Percentiles rank a stretch among this genome's conserved stretches.
phyloP scores from a whole-genome alignment of 2,888 invertebrate species.

The Actias luna region DNA sequence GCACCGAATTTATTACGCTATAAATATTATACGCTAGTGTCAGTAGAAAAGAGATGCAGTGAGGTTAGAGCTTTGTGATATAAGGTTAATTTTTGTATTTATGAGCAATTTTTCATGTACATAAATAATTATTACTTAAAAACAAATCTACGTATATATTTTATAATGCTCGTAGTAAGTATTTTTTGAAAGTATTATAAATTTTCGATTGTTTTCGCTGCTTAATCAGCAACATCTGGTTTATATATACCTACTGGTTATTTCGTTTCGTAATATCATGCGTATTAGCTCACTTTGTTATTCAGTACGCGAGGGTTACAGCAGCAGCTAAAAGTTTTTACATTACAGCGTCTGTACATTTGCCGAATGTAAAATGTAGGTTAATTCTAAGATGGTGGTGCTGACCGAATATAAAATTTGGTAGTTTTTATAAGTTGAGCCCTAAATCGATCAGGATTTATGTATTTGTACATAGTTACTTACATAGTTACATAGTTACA shows the following conservation, averaged over 20 bases:
- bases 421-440: background rate
- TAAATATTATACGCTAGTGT: too few species aligned
- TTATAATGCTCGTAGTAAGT: too few species aligned
- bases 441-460: background rate
- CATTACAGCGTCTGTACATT: background rate
- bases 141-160: too few species aligned
- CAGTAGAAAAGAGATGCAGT: too few species aligned
- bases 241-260: background rate
- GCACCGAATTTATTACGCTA: too few species aligned
- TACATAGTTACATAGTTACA: too few species aligned
- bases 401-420: background rate
- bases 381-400: slow-evolving; percentile 30
- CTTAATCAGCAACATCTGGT: background rate
- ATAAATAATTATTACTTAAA: too few species aligned
- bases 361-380: slow-evolving; percentile 18
- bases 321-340: background rate
- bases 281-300: background rate
- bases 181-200: too few species aligned
- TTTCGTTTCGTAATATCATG: background rate
- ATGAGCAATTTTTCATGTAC: too few species aligned
- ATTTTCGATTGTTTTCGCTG: background rate
- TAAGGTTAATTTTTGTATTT: too few species aligned
- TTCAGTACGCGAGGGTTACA: background rate
- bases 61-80: too few species aligned
- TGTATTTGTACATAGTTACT: too few species aligned